Evolutionary conservation across 2,113 vertebrate genomes (phyloP).

Genomic region (Barnardius zonarius): DNA sequence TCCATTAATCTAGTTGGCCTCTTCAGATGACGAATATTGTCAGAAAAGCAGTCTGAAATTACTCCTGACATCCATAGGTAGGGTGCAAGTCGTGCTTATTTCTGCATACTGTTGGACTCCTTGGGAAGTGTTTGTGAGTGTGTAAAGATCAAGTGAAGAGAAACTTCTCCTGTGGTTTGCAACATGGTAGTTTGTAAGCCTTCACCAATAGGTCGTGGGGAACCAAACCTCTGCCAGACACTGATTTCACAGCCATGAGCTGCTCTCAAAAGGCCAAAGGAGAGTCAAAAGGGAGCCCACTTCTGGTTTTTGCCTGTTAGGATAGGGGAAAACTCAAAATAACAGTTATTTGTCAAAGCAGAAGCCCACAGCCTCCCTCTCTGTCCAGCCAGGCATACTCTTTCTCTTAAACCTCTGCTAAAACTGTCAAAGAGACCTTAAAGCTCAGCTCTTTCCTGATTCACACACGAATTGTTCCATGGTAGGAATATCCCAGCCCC

Average conservation of each 20-base stretch:
- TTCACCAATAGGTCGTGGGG: not conserved
- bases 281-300: not conserved
- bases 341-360: not conserved
- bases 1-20: not conserved
- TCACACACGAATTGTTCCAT: not conserved
- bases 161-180: not conserved
- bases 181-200: not conserved
- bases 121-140: not conserved
- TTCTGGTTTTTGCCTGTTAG: not conserved
- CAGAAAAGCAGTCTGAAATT: not conserved
- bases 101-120: not conserved
- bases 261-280: not conserved
- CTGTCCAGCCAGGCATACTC: not conserved
- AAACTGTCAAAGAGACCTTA: not conserved
- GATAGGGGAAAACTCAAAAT: not conserved
- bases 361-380: not conserved
- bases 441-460: not conserved
- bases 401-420: not conserved
- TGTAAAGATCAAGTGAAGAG: not conserved
- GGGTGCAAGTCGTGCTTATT: not conserved
- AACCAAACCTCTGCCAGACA: not conserved
- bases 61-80: not conserved
- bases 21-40: not conserved
- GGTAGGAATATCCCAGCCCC: not conserved
- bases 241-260: not conserved